A percentile compares a stretch with the other conserved stretches of the same genome.
These are phyloP conservation scores for Misgurnus mizolepis DNA, from an alignment of 2,113 vertebrate genomes.

Conservation along the genomic window DNA sequence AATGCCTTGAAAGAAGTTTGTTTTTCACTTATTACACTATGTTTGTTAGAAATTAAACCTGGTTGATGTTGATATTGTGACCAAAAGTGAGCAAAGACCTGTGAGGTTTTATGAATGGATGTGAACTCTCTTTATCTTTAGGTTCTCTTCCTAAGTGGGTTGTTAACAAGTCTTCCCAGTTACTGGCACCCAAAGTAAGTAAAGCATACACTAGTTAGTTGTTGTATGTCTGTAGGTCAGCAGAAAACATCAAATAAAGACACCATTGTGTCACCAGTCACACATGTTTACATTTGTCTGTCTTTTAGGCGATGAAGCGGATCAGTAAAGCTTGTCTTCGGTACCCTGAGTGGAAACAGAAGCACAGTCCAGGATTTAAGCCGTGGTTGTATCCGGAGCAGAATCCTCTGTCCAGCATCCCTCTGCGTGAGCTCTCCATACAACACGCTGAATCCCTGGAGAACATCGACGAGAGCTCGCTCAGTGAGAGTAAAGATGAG, in stretches of 20 bases:
- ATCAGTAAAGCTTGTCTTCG: conserved; percentile 91
- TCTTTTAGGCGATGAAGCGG: conserved; percentile 86
- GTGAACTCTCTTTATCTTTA: conserved; percentile 53
- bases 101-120: too few species aligned
- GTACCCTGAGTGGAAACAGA: conserved; percentile 90
- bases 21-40: too few species aligned
- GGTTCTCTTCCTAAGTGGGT: conserved; percentile 97
- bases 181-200: conserved; percentile 91
- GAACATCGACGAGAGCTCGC: conserved; percentile 89
- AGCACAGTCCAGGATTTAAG: conserved; percentile 83
- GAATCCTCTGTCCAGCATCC: conserved; percentile 81
- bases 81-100: too few species aligned
- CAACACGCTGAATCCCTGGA: conserved; percentile 91
- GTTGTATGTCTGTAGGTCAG: too few species aligned
- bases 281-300: too few species aligned
- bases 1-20: too few species aligned
- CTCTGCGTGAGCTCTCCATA: conserved; percentile 83
- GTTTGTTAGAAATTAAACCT: too few species aligned
- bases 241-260: too few species aligned
- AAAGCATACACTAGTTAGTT: neutral
- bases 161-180: conserved; percentile 93
- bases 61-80: too few species aligned
- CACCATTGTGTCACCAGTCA: too few species aligned
- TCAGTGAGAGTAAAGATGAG: conserved; percentile 81
- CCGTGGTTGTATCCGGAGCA: conserved; percentile 94